phyloP scores from a whole-genome alignment of 2,888 invertebrate genomes.

The Teleogryllus oceanicus region DNA sequence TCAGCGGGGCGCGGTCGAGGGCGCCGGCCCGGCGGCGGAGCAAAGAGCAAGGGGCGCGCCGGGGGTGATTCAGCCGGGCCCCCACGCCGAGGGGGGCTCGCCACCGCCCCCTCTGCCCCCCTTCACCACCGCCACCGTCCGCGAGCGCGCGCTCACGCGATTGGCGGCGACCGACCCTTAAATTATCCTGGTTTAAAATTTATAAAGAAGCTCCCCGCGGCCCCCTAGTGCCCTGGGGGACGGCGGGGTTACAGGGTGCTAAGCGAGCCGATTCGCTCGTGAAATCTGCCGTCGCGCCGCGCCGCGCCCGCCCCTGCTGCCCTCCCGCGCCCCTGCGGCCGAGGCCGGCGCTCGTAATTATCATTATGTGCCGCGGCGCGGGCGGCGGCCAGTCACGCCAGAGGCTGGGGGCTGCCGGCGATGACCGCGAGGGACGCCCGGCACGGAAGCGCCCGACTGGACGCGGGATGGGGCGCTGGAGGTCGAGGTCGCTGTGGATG shows the following conservation, averaged over 20 bases:
- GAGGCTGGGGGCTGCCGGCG: neutral
- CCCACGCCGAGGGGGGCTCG: too few relatives aligned
- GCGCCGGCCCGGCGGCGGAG: too few relatives aligned
- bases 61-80: too few relatives aligned
- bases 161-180: neutral
- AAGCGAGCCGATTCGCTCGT: slow-evolving; percentile 18
- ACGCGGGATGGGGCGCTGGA: neutral
- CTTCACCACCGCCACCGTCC: too few relatives aligned
- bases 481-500: too few relatives aligned
- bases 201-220: neutral
- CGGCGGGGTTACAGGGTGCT: neutral
- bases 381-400: neutral
- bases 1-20: too few relatives aligned
- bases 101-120: too few relatives aligned
- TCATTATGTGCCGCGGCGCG: neutral
- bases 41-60: too few relatives aligned
- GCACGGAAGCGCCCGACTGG: neutral
- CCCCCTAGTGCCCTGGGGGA: neutral
- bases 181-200: slow-evolving; percentile 10
- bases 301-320: neutral
- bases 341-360: neutral
- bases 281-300: neutral
- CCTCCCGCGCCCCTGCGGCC: neutral
- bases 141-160: neutral
- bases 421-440: neutral